Percentiles rank a stretch among this genome's conserved stretches.
Evolutionary conservation across 2,888 invertebrate genomes (phyloP).

Genomic region (Rhagonycha fulva): DNA sequence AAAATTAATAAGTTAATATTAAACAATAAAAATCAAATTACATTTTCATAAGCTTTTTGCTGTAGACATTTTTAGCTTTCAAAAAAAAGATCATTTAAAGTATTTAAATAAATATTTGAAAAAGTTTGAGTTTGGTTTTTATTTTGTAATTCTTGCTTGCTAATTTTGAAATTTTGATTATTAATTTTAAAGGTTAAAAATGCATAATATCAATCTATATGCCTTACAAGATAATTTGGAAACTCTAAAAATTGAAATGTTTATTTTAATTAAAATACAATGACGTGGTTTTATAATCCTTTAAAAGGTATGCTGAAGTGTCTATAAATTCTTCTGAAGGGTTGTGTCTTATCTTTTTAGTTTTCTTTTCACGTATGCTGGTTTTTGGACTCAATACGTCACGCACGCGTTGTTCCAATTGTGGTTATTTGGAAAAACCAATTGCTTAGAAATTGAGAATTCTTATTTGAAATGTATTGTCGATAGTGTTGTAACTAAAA

Average conservation of each 20-base stretch:
- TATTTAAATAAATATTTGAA: too few species aligned
- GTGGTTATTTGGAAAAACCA: constrained; percentile 43
- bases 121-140: too few species aligned
- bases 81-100: too few species aligned
- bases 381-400: constrained; percentile 40
- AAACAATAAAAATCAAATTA: too few species aligned
- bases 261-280: background rate
- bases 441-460: constrained; percentile 45
- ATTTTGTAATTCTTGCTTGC: too few species aligned
- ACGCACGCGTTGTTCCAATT: constrained; percentile 38
- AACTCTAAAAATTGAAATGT: background rate
- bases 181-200: too few species aligned
- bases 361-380: constrained; percentile 27
- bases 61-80: too few species aligned
- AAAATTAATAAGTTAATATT: too few species aligned
- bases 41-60: too few species aligned
- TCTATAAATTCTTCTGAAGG: constrained; percentile 15
- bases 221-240: background rate
- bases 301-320: constrained; percentile 17
- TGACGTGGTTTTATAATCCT: constrained; percentile 13
- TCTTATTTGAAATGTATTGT: constrained; percentile 39
- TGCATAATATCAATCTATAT: too few species aligned
- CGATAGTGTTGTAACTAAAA: constrained; percentile 37
- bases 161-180: too few species aligned
- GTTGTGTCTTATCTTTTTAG: constrained; percentile 24